Evolutionary conservation across 2,888 invertebrate species (phyloP).

Genomic region (Nomada flava): DNA sequence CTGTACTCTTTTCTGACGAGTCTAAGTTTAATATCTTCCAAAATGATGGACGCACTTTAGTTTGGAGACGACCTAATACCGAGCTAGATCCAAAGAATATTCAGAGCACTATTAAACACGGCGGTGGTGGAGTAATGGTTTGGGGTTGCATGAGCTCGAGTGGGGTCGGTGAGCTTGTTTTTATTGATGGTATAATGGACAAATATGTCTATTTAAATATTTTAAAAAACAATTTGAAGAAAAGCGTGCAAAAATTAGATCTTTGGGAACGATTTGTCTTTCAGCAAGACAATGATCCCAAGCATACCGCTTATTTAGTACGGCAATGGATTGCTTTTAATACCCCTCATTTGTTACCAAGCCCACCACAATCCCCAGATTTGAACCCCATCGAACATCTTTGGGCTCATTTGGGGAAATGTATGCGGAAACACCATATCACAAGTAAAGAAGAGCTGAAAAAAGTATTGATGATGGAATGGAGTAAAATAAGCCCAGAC

Average conservation of each 20-base stretch:
- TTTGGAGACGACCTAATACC: neutral
- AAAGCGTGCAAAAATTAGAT: neutral
- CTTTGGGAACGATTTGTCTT: neutral
- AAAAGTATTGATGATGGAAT: too few species aligned
- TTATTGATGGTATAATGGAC: neutral
- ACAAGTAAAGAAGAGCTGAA: too few species aligned
- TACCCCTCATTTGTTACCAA: neutral
- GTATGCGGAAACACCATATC: too few species aligned
- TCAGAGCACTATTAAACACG: neutral
- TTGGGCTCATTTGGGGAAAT: too few species aligned
- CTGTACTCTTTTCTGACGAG: neutral
- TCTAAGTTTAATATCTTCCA: conserved; percentile 6
- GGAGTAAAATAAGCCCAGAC: too few species aligned
- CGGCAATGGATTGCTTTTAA: neutral
- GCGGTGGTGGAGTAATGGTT: neutral
- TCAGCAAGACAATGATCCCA: too few species aligned
- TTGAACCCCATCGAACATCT: too few species aligned
- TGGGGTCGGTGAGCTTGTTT: neutral
- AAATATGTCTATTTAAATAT: neutral
- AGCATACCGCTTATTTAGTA: neutral
- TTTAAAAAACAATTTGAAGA: neutral
- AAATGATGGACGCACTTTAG: neutral
- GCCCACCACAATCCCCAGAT: neutral
- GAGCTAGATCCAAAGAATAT: neutral
- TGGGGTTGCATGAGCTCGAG: neutral